Evolutionary conservation across 2,888 invertebrate species (phyloP).

Genomic region (Pinctada fucata): DNA sequence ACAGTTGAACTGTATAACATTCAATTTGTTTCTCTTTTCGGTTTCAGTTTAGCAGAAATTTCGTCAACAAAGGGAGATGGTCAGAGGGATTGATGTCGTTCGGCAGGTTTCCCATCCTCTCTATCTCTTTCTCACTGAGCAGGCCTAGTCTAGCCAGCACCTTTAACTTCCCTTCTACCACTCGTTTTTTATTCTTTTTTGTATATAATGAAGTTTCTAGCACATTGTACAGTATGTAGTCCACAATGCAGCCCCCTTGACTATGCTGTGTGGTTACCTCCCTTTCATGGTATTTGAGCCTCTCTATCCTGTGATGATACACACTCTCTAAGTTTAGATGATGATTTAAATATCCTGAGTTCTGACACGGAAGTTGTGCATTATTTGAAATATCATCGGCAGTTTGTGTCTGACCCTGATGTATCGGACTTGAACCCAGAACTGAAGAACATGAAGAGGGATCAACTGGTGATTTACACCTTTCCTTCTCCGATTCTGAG

Average conservation of each 20-base stretch:
- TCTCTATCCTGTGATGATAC: conserved; percentile 80
- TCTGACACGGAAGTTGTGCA: conserved; percentile 75
- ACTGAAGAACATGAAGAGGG: neutral
- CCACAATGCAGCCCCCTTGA: conserved; percentile 83
- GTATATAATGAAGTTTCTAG: conserved; percentile 37
- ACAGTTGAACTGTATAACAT: no score
- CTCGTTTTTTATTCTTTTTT: conserved; percentile 31
- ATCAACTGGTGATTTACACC: neutral
- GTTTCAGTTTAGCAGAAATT: conserved; percentile 43
- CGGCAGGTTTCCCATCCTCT: conserved; percentile 82
- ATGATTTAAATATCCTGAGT: conserved; percentile 83
- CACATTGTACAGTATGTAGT: conserved; percentile 89
- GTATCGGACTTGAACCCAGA: no score
- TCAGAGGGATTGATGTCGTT: conserved; percentile 79
- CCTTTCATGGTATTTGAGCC: conserved; percentile 70
- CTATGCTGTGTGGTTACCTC: conserved; percentile 90
- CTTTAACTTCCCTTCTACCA: conserved; percentile 79
- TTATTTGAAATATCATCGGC: neutral
- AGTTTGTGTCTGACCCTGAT: neutral
- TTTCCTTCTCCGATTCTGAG: neutral
- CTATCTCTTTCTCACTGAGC: conserved; percentile 82
- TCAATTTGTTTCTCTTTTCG: no score
- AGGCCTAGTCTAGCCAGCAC: conserved; percentile 83
- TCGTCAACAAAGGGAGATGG: conserved; percentile 70
- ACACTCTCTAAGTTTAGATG: conserved; percentile 84